Percentiles rank a stretch among this genome's conserved stretches.
Evolutionary conservation across 2,113 vertebrate species (phyloP).

Genomic region (Apus apus): DNA sequence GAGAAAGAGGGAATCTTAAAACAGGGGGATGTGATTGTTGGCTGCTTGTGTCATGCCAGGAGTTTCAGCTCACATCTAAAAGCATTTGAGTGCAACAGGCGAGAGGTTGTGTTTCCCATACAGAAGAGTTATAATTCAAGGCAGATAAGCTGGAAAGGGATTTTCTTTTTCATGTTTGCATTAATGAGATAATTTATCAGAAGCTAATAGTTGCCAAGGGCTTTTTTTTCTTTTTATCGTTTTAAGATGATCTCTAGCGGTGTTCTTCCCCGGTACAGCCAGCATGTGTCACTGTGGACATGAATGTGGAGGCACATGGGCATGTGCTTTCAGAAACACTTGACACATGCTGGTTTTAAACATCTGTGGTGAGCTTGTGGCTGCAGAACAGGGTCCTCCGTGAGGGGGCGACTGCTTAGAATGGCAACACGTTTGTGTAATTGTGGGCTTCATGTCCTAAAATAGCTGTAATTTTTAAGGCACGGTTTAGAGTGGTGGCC

Average conservation of each 20-base stretch:
- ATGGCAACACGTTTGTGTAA: not conserved
- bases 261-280: slow-evolving; percentile 64
- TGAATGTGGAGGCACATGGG: not conserved
- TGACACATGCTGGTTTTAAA: slow-evolving; percentile 19
- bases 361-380: not conserved
- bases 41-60: not conserved
- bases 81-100: slow-evolving; percentile 13
- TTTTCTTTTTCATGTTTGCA: slow-evolving; percentile 34
- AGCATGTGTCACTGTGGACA: slow-evolving; percentile 77
- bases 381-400: not conserved
- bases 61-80: not conserved
- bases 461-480: not conserved
- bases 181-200: slow-evolving; percentile 64
- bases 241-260: not conserved
- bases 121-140: slow-evolving; percentile 17
- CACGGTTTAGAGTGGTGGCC: not conserved
- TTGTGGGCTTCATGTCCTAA: not conserved
- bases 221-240: not conserved
- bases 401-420: not conserved
- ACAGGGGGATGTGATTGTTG: not conserved
- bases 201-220: slow-evolving; percentile 21
- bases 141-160: slow-evolving; percentile 26
- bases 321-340: not conserved
- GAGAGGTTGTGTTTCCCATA: not conserved
- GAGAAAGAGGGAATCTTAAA: not conserved